Conservation (phyloP, 2,888 invertebrate species). For the Subacronicta megacephala region DNA sequence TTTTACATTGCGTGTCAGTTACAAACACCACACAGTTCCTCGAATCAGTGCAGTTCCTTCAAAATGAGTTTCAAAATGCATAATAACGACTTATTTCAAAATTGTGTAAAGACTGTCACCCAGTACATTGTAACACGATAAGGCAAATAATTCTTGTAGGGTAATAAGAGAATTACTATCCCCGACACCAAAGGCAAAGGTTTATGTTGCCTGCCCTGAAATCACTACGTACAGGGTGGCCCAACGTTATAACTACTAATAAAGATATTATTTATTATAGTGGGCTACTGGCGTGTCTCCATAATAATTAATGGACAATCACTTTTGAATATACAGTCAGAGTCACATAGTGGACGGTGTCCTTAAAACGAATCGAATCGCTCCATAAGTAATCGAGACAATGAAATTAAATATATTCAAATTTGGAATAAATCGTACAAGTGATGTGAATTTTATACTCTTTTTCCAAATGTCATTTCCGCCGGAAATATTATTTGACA, state of each 20-base stretch:
- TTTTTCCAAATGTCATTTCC: constrained; percentile 37
- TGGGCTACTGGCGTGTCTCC: too few relatives aligned
- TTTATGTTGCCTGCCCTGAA: too few relatives aligned
- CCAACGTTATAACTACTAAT: too few relatives aligned
- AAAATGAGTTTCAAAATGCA: constrained; percentile 2
- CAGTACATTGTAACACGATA: neutral
- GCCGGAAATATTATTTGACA: constrained; percentile 29
- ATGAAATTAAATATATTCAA: constrained; percentile 6
- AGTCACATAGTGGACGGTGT: too few relatives aligned
- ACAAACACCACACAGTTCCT: constrained; percentile 9
- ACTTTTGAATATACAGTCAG: too few relatives aligned
- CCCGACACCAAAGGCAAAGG: too few relatives aligned
- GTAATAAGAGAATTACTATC: too few relatives aligned
- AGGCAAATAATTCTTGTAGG: neutral
- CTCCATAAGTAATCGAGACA: neutral
- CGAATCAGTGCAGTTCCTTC: neutral
- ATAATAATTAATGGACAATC: too few relatives aligned
- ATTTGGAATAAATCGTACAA: constrained; percentile 40
- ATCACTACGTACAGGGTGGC: too few relatives aligned
- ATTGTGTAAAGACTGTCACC: constrained; percentile 2
- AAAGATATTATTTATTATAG: too few relatives aligned
- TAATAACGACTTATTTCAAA: constrained; percentile 22
- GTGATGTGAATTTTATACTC: constrained; percentile 27
- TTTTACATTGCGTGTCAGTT: constrained; percentile 4
- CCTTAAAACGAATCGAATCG: neutral